Evolutionary conservation across 1,140 invertebrate species (phyloP).

Genomic region (Macrobrachium nipponense): DNA sequence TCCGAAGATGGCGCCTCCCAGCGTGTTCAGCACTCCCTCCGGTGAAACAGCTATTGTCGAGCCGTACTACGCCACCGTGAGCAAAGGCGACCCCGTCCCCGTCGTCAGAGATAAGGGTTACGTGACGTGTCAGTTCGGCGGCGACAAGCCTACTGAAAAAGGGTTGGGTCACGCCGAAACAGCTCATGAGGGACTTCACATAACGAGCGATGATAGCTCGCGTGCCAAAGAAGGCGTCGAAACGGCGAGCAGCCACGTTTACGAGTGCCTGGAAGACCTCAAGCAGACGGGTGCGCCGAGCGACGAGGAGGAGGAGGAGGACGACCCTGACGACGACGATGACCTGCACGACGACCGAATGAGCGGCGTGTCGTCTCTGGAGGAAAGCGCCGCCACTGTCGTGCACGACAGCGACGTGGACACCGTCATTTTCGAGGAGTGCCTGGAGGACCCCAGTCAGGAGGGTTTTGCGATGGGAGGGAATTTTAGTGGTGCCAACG

Average conservation of each 20-base stretch:
- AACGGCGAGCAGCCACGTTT: slow-evolving; percentile 15
- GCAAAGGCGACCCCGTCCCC: slow-evolving; percentile 19
- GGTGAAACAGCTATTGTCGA: neutral
- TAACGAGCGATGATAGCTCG: neutral
- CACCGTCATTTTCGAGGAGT: too few species aligned
- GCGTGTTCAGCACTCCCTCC: too few species aligned
- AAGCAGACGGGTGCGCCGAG: neutral
- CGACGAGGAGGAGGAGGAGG: neutral
- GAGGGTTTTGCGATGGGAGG: neutral
- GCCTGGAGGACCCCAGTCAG: too few species aligned
- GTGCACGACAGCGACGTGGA: slow-evolving; percentile 4
- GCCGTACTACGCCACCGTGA: slow-evolving; percentile 41
- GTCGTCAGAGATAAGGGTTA: neutral
- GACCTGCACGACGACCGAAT: neutral
- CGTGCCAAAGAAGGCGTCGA: slow-evolving; percentile 4
- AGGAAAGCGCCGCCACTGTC: neutral
- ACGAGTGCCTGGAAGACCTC: slow-evolving; percentile 14
- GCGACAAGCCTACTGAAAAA: too few species aligned
- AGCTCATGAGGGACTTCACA: too few species aligned
- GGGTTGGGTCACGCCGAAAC: too few species aligned
- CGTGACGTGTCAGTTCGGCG: slow-evolving; percentile 1
- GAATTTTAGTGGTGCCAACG: slow-evolving; percentile 11
- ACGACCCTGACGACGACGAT: neutral
- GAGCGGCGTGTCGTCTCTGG: neutral
- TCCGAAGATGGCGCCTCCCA: too few species aligned